Base-by-base conservation (phyloP, 2,797 vertebrate genomes). In the Sebastes kiyomatsui region DNA sequence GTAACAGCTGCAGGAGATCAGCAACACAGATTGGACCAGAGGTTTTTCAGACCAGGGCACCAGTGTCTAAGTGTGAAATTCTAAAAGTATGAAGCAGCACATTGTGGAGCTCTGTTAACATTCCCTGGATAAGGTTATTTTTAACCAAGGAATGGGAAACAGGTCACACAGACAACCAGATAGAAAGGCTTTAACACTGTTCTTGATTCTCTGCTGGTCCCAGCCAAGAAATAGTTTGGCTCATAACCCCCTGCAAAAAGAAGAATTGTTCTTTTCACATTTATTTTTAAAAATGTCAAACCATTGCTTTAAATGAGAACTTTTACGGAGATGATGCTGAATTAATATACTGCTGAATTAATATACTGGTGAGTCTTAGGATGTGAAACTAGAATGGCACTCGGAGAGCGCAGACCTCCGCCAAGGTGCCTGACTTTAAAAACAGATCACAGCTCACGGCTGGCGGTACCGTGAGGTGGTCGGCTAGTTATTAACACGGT, bases 121-220 rank as follows among this genome's bases (percentile, higher is more conserved):
- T 75, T 82, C 81, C 75, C 75, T 59, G 59, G 46, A 46, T 25
- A 14, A 25, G 58, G 32, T 80, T 62, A 35, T 70, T 6, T 10
- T 12, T 16, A 12, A 61, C 56, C 25, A 27, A 33, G 32, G 46
- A 59, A 55, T 38, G 28, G 35, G 56, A 82, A 69, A 52, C 27
- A 14, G 69, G 69, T 68, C 69, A 55, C 46, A 64, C 65, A 52
- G 54, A 23, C 46, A 71, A 11, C 14, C 67, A 54, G 35, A 76
- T 30, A 42, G 42, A 68, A 56, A 33, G n/a, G 54, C 9, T 27
- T 28, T 13, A 56, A n/a, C 25, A 22, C 67, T 25, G 54, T n/a
- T 20, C 16, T 42, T 5, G 3, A 66, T 64, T 35, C 11, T 33
- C 22, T 67, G 60, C 10, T 46, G 27, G 7, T 58, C 14, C 25